Base-by-base conservation (phyloP, 2,797 vertebrate genomes). In the Geotrypetes seraphini region DNA sequence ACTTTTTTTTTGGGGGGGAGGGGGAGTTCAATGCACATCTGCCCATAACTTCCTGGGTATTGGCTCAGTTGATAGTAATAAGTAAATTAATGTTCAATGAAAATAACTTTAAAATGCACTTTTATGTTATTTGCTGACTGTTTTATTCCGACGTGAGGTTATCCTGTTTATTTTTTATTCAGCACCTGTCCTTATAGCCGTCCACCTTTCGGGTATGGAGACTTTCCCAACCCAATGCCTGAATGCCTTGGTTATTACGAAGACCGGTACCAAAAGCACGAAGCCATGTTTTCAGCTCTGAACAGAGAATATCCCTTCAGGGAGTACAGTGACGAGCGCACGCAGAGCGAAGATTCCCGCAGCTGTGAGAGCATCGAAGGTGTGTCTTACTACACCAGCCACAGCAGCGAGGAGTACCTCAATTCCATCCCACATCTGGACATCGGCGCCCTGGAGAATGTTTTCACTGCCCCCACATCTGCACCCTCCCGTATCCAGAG, bases 151-250 rank as follows among this genome's bases (percentile, higher is more conserved):
- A n/a, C n/a, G n/a, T n/a, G n/a, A n/a, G n/a, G n/a, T n/a, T n/a
- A n/a, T n/a, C n/a, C n/a, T n/a, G n/a, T 25, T 25, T 33, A 54
- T 14, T 17, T 71, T 50, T 37, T 50, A 11, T 43, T 36, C 67
- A 85, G 82, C 65, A 65, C 56, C 0, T 81, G 60, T 51, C 66
- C 51, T 12, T 76, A 71, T 41, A 67, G 62, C 36, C 68, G 39
- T 3, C 55, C 80, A 63, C 59, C 71, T 0, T 73, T 71, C 58
- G 55, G 39, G 44, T 71, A 59, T 16, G 58, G 60, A 21, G 71
- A 78, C 41, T 66, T 56, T 55, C 57, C 63, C 51, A 66, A 55
- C 46, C 63, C 66, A 19, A 36, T 60, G 56, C 64, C 66, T 25
- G 68, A 75, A 45, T 55, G 49, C 51, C 55, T 58, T 26, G 50